Conservation (phyloP, 2,797 vertebrate genomes). For the Morus bassanus region DNA sequence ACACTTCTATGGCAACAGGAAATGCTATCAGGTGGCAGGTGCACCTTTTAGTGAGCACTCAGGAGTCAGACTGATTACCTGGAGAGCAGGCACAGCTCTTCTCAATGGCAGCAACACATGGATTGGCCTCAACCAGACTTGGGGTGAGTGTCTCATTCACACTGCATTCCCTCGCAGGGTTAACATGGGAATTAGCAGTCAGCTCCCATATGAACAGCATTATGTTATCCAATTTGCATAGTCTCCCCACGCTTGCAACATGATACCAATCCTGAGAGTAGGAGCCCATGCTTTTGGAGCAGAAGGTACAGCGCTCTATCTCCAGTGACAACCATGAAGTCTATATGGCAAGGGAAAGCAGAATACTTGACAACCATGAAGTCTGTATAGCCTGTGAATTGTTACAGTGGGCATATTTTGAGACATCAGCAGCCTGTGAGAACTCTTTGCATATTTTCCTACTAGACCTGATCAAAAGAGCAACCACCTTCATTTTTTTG, state of each 20-base stretch:
- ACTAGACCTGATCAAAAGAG: slow-evolving; percentile 52
- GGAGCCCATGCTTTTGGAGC: neutral
- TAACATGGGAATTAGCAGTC: slow-evolving; percentile 42
- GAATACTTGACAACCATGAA: slow-evolving; percentile 71
- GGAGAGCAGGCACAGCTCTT: neutral
- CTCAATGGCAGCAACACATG: neutral
- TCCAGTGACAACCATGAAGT: slow-evolving; percentile 71
- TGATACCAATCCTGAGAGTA: slow-evolving; percentile 26
- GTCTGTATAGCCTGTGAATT: slow-evolving; percentile 50
- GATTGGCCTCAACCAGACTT: neutral
- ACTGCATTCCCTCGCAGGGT: neutral
- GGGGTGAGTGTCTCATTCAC: neutral
- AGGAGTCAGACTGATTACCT: neutral
- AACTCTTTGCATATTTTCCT: slow-evolving; percentile 35
- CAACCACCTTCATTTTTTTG: slow-evolving; percentile 21
- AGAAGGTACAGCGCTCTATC: slow-evolving; percentile 51
- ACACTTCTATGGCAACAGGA: neutral
- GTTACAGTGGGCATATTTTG: slow-evolving; percentile 65
- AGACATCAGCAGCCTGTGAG: slow-evolving; percentile 59
- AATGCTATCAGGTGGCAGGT: neutral
- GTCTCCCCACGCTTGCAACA: neutral
- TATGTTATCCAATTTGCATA: slow-evolving; percentile 46
- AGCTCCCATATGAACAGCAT: slow-evolving; percentile 37
- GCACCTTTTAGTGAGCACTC: neutral
- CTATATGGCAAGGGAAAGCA: slow-evolving; percentile 46